phyloP scores from a whole-genome alignment of 35 echinoderm and acorn worm species.

The Lytechinus variegatus region DNA sequence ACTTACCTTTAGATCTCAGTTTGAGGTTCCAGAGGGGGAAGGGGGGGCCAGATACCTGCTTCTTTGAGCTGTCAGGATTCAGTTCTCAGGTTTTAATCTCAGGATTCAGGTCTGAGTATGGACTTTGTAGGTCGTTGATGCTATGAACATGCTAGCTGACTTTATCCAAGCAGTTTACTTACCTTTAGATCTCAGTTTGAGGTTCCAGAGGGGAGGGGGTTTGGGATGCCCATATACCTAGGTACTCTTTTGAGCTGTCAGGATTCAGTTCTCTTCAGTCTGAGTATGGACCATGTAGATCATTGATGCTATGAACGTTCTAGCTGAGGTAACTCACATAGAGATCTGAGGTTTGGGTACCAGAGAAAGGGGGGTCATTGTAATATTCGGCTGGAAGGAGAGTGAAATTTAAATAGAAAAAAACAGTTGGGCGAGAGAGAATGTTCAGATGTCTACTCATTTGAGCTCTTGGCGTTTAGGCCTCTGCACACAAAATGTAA shows the following conservation, averaged over 20 bases:
- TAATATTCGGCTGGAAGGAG: too few relatives aligned
- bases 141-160: slow-evolving; percentile 43
- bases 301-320: slow-evolving; percentile 62
- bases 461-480: too few relatives aligned
- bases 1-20: neutral
- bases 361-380: too few relatives aligned
- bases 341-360: neutral
- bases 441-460: too few relatives aligned
- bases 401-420: too few relatives aligned
- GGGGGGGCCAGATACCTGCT: neutral
- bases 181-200: neutral
- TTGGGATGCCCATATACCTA: too few relatives aligned
- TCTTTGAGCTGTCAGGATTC: slow-evolving; percentile 79
- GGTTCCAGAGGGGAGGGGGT: too few relatives aligned
- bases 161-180: slow-evolving; percentile 73
- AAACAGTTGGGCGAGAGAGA: too few relatives aligned
- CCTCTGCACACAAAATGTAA: too few relatives aligned
- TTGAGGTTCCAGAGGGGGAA: neutral
- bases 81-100: too few relatives aligned
- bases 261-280: slow-evolving; percentile 44
- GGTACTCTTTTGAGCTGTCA: too few relatives aligned
- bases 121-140: slow-evolving; percentile 73
- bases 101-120: slow-evolving; percentile 73
- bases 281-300: slow-evolving; percentile 74
- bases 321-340: slow-evolving; percentile 53